Base-by-base conservation (phyloP, 2,797 vertebrate genomes). In the Remorina albescens region DNA sequence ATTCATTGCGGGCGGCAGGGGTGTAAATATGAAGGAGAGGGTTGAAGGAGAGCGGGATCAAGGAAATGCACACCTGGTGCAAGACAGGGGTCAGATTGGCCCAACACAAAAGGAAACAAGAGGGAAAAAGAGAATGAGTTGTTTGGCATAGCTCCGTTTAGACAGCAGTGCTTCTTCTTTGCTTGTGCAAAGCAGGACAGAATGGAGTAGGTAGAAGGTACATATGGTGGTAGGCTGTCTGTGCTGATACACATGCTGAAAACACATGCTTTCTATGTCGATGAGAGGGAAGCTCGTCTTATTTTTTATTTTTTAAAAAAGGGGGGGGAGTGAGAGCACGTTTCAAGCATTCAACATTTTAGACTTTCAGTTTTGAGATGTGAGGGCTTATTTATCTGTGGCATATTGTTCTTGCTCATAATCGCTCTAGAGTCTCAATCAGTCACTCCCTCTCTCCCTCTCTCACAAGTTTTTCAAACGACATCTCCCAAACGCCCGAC, bases 1-100 rank as follows among this genome's bases (percentile, higher is more conserved):
- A 94, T 93, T 94, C 94, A 95, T 93, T 90, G 92, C 90, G 88
- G 92, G 91, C 90, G 91, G 90, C 89, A 92, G 91, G 89, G 90
- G 91, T 90, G 93, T 89, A 88, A 87, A 89, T 91, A 86, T 85
- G 91, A 90, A 91, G 87, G 82, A 88, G 86, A 89, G 87, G 89
- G 86, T 83, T 86, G 89, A 90, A 89, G 91, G 81, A 86, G 86
- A 89, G 80, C 66, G 86, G 88, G 92, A 94, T 94, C 87, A 94
- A 93, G 91, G 90, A 91, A 92, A 93, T 71, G 83, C 89, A 92
- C 92, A 93, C 93, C 93, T 94, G 92, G 89, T 93, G 91, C 92
- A 92, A 93, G 92, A 91, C 91, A 90, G 86, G 92, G 93, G 93
- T 93, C 93, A 93, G 90, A 90, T 86, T 88, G 89, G 91, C 88